These are phyloP conservation scores for Trematocara marginatum DNA, from an alignment of 2,113 vertebrate genomes.

Conservation along the genomic window DNA sequence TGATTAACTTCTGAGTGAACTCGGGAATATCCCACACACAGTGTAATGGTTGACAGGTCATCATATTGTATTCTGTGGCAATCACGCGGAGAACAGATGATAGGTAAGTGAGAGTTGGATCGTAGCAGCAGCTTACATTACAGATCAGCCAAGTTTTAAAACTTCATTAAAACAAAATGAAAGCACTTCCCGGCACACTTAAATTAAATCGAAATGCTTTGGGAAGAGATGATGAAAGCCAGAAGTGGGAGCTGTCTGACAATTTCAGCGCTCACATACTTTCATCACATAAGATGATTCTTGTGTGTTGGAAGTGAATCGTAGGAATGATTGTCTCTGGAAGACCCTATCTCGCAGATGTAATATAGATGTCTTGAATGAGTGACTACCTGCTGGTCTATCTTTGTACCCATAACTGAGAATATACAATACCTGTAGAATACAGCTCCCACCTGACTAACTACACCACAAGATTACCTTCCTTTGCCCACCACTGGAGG, in stretches of 20 bases:
- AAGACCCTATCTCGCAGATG: slow-evolving; percentile 67
- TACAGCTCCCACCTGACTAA: slow-evolving; percentile 10
- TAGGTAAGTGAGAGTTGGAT: slow-evolving; percentile 37
- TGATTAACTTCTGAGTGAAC: slow-evolving; percentile 48
- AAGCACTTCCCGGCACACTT: slow-evolving; percentile 67
- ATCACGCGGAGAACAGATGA: slow-evolving; percentile 43
- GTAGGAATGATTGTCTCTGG: slow-evolving; percentile 64
- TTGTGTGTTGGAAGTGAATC: slow-evolving; percentile 55
- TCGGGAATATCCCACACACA: slow-evolving; percentile 2
- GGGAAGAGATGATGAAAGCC: slow-evolving; percentile 66
- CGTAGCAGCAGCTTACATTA: slow-evolving; percentile 52
- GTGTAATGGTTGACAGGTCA: slow-evolving; percentile 27
- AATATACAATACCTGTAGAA: slow-evolving; percentile 55
- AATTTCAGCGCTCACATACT: slow-evolving; percentile 72
- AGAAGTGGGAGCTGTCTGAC: slow-evolving; percentile 66
- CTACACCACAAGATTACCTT: slow-evolving; percentile 22
- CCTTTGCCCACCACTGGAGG: slow-evolving; percentile 22
- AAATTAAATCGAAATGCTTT: slow-evolving; percentile 73
- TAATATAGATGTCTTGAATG: slow-evolving; percentile 71
- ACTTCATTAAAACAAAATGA: slow-evolving; percentile 78
- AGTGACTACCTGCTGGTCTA: slow-evolving; percentile 64
- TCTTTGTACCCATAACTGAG: slow-evolving; percentile 56
- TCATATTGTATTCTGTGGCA: slow-evolving; percentile 25
- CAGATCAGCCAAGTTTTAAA: slow-evolving; percentile 73
- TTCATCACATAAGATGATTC: slow-evolving; percentile 69